Conservation (phyloP, 1,140 invertebrate species). For the Drosophila nigromelanica region DNA sequence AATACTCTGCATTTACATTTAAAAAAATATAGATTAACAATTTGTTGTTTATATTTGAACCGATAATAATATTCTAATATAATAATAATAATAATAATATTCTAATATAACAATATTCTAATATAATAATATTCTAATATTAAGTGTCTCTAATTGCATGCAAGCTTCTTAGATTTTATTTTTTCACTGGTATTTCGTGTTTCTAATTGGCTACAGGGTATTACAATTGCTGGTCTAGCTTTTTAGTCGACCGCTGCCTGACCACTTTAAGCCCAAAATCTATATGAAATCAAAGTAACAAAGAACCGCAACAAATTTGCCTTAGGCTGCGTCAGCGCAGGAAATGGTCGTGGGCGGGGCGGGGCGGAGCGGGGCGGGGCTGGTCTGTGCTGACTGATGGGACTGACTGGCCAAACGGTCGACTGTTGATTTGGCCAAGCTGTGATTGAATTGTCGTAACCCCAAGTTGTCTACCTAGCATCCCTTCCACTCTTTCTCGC, state of each 20-base stretch:
- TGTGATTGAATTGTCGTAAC: constrained; percentile 76
- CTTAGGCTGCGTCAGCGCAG: constrained; percentile 37
- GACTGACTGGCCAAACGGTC: constrained; percentile 46
- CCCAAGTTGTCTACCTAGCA: constrained; percentile 43
- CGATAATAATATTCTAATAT: no score
- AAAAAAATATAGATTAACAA: no score
- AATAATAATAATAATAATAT: no score
- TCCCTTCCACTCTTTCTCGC: background rate
- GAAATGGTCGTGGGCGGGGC: background rate
- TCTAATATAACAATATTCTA: no score
- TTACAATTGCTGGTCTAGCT: background rate
- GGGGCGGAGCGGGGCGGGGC: background rate
- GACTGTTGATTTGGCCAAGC: constrained; percentile 73
- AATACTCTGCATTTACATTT: constrained; percentile 25
- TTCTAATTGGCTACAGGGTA: constrained; percentile 1
- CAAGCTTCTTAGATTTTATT: no score
- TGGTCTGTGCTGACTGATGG: constrained; percentile 41
- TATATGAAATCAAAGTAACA: constrained; percentile 73
- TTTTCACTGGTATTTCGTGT: background rate
- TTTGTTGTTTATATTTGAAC: no score
- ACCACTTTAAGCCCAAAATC: constrained; percentile 71
- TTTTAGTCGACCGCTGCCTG: constrained; percentile 14
- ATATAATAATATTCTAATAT: no score
- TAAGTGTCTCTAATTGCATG: no score
- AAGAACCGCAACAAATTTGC: constrained; percentile 77